A percentile compares a stretch with the other conserved stretches of the same genome.
Conservation (phyloP, 1,140 invertebrate species). For the Hyles euphorbiae region DNA sequence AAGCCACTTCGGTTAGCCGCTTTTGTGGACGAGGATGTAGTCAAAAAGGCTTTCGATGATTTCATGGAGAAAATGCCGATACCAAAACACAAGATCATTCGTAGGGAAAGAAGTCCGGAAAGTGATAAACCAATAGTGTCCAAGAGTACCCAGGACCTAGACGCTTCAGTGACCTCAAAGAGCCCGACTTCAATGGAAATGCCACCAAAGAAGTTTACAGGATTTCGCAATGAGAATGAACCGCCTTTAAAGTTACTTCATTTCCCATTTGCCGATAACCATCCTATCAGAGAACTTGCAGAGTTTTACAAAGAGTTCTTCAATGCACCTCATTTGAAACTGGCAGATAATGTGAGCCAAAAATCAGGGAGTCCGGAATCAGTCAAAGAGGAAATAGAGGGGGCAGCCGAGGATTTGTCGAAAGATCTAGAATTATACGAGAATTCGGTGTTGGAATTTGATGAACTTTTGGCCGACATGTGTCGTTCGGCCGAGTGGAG, state of each 20-base stretch:
- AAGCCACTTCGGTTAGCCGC: conserved; percentile 58
- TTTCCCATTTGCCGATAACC: conserved; percentile 63
- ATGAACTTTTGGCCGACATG: conserved; percentile 64
- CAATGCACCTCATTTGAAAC: conserved; percentile 62
- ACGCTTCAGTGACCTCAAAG: conserved; percentile 40
- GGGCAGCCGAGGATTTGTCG: conserved; percentile 46
- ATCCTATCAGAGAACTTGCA: conserved; percentile 63
- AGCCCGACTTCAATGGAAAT: conserved; percentile 61
- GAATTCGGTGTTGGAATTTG: conserved; percentile 61
- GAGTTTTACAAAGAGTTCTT: conserved; percentile 71
- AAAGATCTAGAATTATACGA: conserved; percentile 57
- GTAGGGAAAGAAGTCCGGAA: conserved; percentile 12
- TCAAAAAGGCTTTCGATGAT: conserved; percentile 48
- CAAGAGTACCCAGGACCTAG: conserved; percentile 57
- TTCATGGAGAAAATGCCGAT: conserved; percentile 56
- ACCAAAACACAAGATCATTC: conserved; percentile 34
- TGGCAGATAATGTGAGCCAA: conserved; percentile 34
- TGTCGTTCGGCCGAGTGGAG: conserved; percentile 60
- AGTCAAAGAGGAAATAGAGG: conserved; percentile 39
- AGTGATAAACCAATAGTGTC: conserved; percentile 31
- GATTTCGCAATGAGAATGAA: conserved; percentile 56
- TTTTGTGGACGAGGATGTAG: conserved; percentile 53
- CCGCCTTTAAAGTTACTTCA: conserved; percentile 56
- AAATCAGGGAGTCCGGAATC: conserved; percentile 29
- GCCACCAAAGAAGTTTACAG: conserved; percentile 61